Percentiles rank a stretch among this genome's conserved stretches.
Conservation (phyloP, 2,888 invertebrate species). For the Zygothrica quintamaculata region DNA sequence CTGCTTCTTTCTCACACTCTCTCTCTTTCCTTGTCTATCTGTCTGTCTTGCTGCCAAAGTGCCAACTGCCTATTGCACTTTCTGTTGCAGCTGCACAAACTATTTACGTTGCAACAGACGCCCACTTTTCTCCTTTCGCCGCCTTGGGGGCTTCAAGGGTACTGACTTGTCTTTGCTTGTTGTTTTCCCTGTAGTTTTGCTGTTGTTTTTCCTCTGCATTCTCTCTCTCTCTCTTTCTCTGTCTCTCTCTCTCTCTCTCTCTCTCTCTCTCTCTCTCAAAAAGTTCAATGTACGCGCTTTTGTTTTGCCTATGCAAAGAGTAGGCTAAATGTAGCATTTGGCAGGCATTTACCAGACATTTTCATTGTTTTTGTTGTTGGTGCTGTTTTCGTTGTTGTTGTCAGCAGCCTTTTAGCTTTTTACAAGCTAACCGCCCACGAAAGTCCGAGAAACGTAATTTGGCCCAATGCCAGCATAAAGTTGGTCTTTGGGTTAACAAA, state of each 20-base stretch:
- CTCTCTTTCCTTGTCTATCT: slow-evolving; percentile 39
- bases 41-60: slow-evolving; percentile 47
- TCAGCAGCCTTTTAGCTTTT: slow-evolving; percentile 46
- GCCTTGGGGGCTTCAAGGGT: slow-evolving; percentile 29
- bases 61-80: slow-evolving; percentile 44
- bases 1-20: slow-evolving; percentile 35
- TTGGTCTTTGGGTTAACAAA: slow-evolving; percentile 77
- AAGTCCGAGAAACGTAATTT: slow-evolving; percentile 30
- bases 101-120: slow-evolving; percentile 66
- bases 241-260: slow-evolving; percentile 4
- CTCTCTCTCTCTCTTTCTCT: slow-evolving; percentile 28
- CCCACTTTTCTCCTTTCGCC: slow-evolving; percentile 51
- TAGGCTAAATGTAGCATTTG: slow-evolving; percentile 68
- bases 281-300: slow-evolving; percentile 73
- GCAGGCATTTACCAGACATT: slow-evolving; percentile 55
- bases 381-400: too few species aligned
- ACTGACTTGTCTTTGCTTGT: slow-evolving; percentile 3
- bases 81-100: slow-evolving; percentile 55
- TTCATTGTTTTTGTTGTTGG: too few species aligned
- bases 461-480: slow-evolving; percentile 70
- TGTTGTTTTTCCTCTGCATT: slow-evolving; percentile 2
- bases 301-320: slow-evolving; percentile 57
- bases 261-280: slow-evolving; percentile 29
- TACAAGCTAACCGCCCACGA: slow-evolving; percentile 5
- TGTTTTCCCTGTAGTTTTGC: not conserved